phyloP scores from a whole-genome alignment of 2,797 vertebrate species.

The Microctenopoma steveboyesi region DNA sequence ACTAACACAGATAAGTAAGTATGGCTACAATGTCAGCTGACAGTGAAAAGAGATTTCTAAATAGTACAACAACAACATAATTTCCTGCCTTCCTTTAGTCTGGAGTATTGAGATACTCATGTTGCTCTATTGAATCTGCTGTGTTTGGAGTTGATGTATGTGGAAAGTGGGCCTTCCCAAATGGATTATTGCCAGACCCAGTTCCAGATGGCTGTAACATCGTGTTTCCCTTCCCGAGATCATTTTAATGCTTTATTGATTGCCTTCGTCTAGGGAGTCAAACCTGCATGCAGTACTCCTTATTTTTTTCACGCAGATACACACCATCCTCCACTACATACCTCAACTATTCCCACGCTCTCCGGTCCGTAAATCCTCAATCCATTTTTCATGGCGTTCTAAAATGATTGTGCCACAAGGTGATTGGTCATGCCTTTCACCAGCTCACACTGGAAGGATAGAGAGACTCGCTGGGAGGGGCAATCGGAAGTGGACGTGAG shows the following conservation, averaged over 20 bases:
- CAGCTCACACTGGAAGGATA: constrained; percentile 24
- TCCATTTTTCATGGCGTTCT: constrained; percentile 70
- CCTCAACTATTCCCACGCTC: constrained; percentile 23
- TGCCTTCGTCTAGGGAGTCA: constrained; percentile 66
- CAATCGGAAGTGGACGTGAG: constrained; percentile 24
- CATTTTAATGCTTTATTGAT: constrained; percentile 83
- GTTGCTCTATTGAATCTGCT: constrained; percentile 52
- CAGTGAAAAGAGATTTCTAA: constrained; percentile 18
- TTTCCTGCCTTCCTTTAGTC: constrained; percentile 36
- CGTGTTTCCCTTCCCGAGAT: constrained; percentile 74
- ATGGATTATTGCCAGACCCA: constrained; percentile 79
- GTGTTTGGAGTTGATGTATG: constrained; percentile 66
- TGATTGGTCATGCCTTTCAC: constrained; percentile 66
- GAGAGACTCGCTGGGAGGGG: constrained; percentile 11
- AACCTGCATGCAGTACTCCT: constrained; percentile 48
- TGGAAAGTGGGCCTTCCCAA: constrained; percentile 57
- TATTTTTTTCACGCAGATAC: constrained; percentile 50
- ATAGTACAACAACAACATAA: constrained; percentile 42
- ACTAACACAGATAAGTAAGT: neutral
- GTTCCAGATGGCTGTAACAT: constrained; percentile 75
- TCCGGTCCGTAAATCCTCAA: constrained; percentile 54
- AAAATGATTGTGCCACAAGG: constrained; percentile 57
- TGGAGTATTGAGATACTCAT: constrained; percentile 32
- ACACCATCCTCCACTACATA: constrained; percentile 28
- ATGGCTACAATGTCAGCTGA: constrained; percentile 31